Evolutionary conservation across 2,888 invertebrate species (phyloP), one percentile per base, ranked within the genome.

Genomic region (Glaucopsyche alexis): DNA sequence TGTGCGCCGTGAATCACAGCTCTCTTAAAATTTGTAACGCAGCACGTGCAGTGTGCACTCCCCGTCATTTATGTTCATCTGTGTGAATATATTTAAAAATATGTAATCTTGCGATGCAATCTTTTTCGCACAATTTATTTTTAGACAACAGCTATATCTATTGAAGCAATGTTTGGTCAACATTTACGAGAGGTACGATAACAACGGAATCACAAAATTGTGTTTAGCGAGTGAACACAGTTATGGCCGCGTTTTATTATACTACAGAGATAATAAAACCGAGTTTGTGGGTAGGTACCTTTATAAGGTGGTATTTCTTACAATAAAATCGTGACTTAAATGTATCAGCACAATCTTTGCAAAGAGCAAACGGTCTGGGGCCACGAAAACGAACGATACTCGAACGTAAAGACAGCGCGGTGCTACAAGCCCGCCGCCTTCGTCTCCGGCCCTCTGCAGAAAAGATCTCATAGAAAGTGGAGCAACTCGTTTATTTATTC

Each of bases 401-500:
- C 74, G 76, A 73, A 78, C 74, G 71, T 60, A 72, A 75, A 77
- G 77, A 76, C 75, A 76, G 73, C 77, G 79, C 78, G 77, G 76
- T 80, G 77, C 79, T 80, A 79, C 79, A 79, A 78, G 79, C 80
- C 79, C 78, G 77, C 77, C 78, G 42, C 42, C 42, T 75, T 79
- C 81, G 76, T 82, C 83, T 88, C 87, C 84, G 81, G 81, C 84
- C 81, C 85, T 87, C 87, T 86, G 89, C 90, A 91, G 88, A 91
- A 91, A 90, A 88, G 85, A 91, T 91, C 90, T 90, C 89, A 91
- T 91, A 92, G 93, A 93, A 93, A 93, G 93, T 93, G 88, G 93
- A 91, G 86, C 92, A 90, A 91, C 82, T 91, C 87, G 90, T 92
- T 93, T 91, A 92, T 90, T 91, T 92, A 92, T 91, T 91, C 91